phyloP scores from a whole-genome alignment of 2,888 invertebrate genomes.

The Camponotus fellah region DNA sequence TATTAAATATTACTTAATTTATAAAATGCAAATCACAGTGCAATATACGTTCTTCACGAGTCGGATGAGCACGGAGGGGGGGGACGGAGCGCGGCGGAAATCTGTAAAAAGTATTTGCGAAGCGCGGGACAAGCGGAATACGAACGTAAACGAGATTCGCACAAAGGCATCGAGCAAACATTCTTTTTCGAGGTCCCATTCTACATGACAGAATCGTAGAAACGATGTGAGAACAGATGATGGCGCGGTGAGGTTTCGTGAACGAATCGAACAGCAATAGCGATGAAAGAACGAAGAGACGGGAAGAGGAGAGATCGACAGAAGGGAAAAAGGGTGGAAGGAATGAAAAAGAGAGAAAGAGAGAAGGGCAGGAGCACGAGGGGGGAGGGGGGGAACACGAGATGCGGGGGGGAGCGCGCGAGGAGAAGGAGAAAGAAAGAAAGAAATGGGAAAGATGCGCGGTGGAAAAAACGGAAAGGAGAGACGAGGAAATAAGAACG shows the following conservation, averaged over 20 bases:
- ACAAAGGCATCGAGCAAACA: slow-evolving; percentile 74
- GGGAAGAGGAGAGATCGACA: slow-evolving; percentile 43
- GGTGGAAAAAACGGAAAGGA: slow-evolving; percentile 62
- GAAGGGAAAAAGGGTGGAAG: slow-evolving; percentile 9
- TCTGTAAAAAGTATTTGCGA: slow-evolving; percentile 60
- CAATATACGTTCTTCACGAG: not conserved
- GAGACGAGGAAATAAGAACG: slow-evolving; percentile 75
- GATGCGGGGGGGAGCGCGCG: slow-evolving; percentile 15
- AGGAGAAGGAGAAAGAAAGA: not conserved
- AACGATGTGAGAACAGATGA: slow-evolving; percentile 77
- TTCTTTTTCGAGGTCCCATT: slow-evolving; percentile 74
- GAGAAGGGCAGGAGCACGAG: not conserved
- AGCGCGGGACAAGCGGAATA: slow-evolving; percentile 66
- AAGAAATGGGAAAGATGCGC: slow-evolving; percentile 32
- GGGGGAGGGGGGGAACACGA: slow-evolving; percentile 3
- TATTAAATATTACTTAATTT: not conserved
- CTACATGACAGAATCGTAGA: slow-evolving; percentile 75
- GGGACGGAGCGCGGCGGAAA: slow-evolving; percentile 30
- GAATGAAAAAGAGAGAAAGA: slow-evolving; percentile 42
- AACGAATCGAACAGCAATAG: slow-evolving; percentile 74
- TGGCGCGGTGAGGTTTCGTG: slow-evolving; percentile 73
- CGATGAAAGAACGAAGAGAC: slow-evolving; percentile 58
- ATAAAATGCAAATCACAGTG: slow-evolving; percentile 1
- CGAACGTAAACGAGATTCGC: slow-evolving; percentile 71
- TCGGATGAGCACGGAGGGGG: not conserved